Evolutionary conservation across 1,140 invertebrate species (phyloP).

Genomic region (Ostrea denselamellosa): DNA sequence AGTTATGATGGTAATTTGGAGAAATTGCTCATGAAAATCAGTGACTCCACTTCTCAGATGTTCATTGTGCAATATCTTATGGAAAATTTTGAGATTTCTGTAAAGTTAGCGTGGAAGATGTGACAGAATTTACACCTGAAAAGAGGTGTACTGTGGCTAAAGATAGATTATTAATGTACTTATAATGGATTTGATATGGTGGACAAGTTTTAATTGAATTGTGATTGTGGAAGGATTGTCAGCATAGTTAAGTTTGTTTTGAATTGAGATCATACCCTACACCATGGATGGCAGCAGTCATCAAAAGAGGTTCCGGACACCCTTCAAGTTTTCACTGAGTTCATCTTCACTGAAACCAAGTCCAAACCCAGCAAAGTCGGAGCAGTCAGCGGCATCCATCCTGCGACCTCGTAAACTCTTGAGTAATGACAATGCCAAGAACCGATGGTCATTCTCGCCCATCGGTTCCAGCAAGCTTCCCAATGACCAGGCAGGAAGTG

Average conservation of each 20-base stretch:
- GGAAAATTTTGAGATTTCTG: neutral
- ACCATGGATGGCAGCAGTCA: slow-evolving; percentile 6
- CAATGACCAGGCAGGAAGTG: neutral
- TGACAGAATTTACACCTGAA: neutral
- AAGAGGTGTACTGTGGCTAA: neutral
- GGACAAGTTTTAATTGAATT: slow-evolving; percentile 27
- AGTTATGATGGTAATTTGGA: slow-evolving; percentile 23
- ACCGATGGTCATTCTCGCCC: neutral
- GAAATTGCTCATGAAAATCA: neutral
- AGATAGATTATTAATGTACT: neutral
- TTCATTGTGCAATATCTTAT: neutral
- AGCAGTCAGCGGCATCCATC: neutral
- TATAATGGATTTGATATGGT: neutral
- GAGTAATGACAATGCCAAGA: neutral
- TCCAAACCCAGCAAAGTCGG: neutral
- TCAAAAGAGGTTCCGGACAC: neutral
- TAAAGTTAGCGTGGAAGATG: neutral
- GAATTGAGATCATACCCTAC: neutral
- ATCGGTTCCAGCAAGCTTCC: slow-evolving; percentile 4
- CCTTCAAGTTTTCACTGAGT: slow-evolving; percentile 22
- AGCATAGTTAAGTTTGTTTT: neutral
- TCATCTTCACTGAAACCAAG: slow-evolving; percentile 6
- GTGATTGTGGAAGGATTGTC: slow-evolving; percentile 29
- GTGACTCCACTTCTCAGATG: neutral
- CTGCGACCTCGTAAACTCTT: slow-evolving; percentile 26